Evolutionary conservation across 2,113 vertebrate species (phyloP).

Genomic region (Ramphastos sulfuratus): DNA sequence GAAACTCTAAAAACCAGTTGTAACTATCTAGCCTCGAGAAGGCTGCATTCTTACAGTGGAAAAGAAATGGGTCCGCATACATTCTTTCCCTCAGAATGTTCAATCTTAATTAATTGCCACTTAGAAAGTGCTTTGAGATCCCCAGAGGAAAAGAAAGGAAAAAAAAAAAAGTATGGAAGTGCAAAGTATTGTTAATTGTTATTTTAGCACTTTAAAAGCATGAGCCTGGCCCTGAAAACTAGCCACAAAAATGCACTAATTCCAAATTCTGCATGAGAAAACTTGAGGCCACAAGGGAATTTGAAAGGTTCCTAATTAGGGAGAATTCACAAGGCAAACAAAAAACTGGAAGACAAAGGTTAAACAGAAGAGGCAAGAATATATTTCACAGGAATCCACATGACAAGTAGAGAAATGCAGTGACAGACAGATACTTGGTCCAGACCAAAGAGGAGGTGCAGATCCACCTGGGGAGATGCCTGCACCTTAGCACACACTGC

Average conservation of each 20-base stretch:
- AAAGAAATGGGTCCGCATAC: not conserved
- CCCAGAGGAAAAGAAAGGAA: not conserved
- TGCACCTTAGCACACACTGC: not conserved
- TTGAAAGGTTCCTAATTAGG: constrained; percentile 64
- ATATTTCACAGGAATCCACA: constrained; percentile 15
- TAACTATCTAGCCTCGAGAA: not conserved
- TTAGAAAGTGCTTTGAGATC: constrained; percentile 26
- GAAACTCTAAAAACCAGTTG: not conserved
- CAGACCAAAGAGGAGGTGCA: not conserved
- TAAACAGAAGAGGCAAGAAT: constrained; percentile 40
- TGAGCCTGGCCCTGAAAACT: constrained; percentile 15
- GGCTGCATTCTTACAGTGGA: not conserved
- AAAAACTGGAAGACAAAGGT: constrained; percentile 56
- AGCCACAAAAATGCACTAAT: constrained; percentile 19
- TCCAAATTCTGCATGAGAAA: constrained; percentile 63
- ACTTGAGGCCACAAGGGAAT: constrained; percentile 47
- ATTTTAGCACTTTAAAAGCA: constrained; percentile 51
- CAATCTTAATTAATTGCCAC: constrained; percentile 38
- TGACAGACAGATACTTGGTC: not conserved
- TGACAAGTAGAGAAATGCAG: not conserved
- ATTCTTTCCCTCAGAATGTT: not conserved
- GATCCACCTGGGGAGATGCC: not conserved
- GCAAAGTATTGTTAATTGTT: constrained; percentile 48
- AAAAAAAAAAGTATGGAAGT: not conserved
- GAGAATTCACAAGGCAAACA: constrained; percentile 51